phyloP scores from a whole-genome alignment of 2,888 invertebrate genomes.

The Mimachlamys varia region DNA sequence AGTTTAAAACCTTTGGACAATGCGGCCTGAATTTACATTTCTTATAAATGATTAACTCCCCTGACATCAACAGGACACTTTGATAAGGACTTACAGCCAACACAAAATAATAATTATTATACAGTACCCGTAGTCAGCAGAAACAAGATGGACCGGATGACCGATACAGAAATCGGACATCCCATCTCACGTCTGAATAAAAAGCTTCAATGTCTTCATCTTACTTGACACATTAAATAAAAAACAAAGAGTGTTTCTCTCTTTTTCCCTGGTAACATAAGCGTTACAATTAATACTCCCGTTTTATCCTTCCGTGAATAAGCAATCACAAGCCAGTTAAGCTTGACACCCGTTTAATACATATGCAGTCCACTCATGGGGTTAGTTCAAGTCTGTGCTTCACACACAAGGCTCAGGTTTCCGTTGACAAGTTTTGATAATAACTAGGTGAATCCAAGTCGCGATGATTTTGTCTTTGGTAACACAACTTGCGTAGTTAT shows the following conservation, averaged over 20 bases:
- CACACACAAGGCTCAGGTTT: neutral
- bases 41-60: neutral
- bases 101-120: neutral
- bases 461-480: neutral
- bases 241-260: neutral
- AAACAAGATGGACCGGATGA: neutral
- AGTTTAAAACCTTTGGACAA: neutral
- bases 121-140: conserved; percentile 19
- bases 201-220: neutral
- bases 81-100: neutral
- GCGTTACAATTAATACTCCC: neutral
- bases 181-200: neutral
- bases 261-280: neutral
- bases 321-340: neutral
- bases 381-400: neutral
- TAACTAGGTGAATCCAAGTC: neutral
- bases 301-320: neutral
- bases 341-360: neutral
- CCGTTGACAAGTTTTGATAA: neutral
- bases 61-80: conserved; percentile 10
- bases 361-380: neutral
- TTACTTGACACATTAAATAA: neutral
- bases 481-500: conserved; percentile 15
- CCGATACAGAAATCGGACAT: neutral
- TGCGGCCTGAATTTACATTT: neutral